A percentile compares a stretch with the other conserved stretches of the same genome.
Evolutionary conservation across 2,113 vertebrate species (phyloP).

Genomic region (Balaenoptera acutorostrata): DNA sequence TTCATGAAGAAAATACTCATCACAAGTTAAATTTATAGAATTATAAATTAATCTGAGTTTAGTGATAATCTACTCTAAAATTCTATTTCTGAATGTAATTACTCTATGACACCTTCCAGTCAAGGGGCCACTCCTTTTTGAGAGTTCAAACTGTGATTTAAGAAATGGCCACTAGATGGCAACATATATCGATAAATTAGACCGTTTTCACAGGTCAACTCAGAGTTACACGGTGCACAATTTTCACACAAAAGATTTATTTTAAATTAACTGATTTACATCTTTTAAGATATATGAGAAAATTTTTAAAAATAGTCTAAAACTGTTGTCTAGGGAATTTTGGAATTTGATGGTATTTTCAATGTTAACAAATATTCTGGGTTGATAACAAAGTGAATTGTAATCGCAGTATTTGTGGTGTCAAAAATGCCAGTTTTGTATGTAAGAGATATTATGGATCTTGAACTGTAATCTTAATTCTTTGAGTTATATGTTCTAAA

Average conservation of each 20-base stretch:
- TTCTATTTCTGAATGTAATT: not conserved
- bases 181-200: slow-evolving; percentile 37
- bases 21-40: not conserved
- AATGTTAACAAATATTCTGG: not conserved
- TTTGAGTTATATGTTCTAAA: not conserved
- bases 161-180: slow-evolving; percentile 78
- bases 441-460: not conserved
- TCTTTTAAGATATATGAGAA: not conserved
- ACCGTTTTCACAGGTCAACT: not conserved
- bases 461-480: not conserved
- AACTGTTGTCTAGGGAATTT: not conserved
- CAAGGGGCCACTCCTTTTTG: fast-evolving
- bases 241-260: not conserved
- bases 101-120: fast-evolving
- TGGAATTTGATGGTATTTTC: not conserved
- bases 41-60: not conserved
- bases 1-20: not conserved
- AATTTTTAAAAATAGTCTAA: not conserved
- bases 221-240: not conserved
- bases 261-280: not conserved
- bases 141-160: not conserved
- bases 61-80: not conserved
- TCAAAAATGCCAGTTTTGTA: not conserved
- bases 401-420: not conserved
- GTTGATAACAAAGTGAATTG: not conserved